These are phyloP conservation scores for Bungarus multicinctus DNA, from an alignment of 2,113 vertebrate species.

Conservation along the genomic window DNA sequence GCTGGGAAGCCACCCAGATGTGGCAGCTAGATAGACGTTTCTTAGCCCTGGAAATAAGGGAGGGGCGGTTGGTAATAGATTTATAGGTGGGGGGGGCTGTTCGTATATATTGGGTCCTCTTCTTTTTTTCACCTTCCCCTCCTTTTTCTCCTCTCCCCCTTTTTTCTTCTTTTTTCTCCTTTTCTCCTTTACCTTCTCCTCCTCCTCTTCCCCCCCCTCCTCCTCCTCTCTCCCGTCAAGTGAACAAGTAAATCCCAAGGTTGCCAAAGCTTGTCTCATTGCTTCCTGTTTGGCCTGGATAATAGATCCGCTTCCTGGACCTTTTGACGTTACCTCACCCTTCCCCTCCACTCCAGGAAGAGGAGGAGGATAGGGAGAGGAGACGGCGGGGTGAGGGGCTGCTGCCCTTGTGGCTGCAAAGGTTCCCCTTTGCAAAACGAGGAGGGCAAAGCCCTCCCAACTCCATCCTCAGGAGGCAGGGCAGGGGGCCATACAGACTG, in stretches of 20 bases:
- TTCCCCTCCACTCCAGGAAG: not conserved
- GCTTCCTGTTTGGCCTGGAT: slow-evolving; percentile 34
- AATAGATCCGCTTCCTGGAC: slow-evolving; percentile 21
- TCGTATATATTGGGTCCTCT: not conserved
- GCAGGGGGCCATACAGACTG: not conserved
- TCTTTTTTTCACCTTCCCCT: no score
- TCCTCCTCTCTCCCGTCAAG: not conserved
- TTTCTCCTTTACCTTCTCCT: no score
- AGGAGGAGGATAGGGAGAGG: not conserved
- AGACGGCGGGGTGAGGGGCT: not conserved
- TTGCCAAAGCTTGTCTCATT: slow-evolving; percentile 26
- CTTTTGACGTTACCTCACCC: slow-evolving; percentile 25
- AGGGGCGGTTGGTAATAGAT: not conserved
- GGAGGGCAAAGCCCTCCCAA: not conserved
- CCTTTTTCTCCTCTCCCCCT: no score
- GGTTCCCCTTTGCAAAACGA: not conserved
- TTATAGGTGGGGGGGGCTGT: not conserved
- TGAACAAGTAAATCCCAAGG: not conserved
- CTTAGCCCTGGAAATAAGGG: not conserved
- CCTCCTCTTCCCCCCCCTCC: no score
- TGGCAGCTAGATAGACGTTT: not conserved
- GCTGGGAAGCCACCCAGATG: not conserved
- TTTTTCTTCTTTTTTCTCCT: no score
- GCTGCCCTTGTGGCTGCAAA: not conserved
- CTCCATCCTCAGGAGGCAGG: not conserved